These are phyloP conservation scores for Lophotis ruficrista DNA, from an alignment of 2,113 vertebrate species.

Conservation along the genomic window DNA sequence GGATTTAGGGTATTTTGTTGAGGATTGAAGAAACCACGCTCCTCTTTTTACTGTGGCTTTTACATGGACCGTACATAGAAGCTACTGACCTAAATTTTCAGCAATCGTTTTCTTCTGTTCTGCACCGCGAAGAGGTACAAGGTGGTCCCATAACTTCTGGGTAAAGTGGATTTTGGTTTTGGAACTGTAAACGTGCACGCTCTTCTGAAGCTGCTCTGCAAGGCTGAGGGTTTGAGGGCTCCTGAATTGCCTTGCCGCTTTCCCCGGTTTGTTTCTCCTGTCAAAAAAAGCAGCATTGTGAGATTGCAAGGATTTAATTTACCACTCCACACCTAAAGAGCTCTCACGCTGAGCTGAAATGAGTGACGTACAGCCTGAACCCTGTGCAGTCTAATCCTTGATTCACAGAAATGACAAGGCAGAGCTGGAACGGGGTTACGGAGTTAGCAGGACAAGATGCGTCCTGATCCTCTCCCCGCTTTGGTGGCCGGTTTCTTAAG, in stretches of 20 bases:
- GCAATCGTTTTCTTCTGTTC: not conserved
- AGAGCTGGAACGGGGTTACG: not conserved
- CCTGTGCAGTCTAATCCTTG: not conserved
- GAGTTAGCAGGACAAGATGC: not conserved
- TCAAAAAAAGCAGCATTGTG: accelerated
- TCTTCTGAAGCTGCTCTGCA: not conserved
- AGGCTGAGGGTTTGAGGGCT: not conserved
- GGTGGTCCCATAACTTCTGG: not conserved
- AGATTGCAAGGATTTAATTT: not conserved
- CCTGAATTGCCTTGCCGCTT: not conserved
- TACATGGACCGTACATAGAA: accelerated
- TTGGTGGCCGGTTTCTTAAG: not conserved
- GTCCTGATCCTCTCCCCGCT: not conserved
- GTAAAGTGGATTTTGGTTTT: not conserved
- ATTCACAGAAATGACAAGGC: not conserved
- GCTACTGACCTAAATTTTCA: not conserved
- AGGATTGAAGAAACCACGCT: not conserved
- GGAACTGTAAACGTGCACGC: accelerated
- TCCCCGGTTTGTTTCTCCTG: not conserved
- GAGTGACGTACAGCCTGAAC: not conserved
- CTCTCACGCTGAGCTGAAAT: not conserved
- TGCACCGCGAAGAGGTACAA: not conserved
- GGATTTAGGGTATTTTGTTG: not conserved
- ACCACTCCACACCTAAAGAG: accelerated
- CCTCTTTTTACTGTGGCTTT: not conserved